Evolutionary conservation across 2,888 invertebrate species (phyloP), one percentile per base, ranked within the genome.

Genomic region (Chironomus riparius): DNA sequence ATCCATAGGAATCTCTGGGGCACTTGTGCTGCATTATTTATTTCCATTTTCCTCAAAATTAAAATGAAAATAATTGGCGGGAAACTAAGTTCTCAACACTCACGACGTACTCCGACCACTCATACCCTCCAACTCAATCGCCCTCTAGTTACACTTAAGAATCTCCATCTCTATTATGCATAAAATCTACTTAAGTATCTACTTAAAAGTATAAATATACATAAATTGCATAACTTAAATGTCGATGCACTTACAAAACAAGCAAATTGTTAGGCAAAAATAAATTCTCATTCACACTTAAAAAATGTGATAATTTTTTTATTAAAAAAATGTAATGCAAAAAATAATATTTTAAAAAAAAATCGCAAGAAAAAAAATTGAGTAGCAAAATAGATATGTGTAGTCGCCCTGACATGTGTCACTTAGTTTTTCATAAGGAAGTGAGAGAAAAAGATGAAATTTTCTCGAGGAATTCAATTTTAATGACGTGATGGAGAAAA

Each of bases 271-370:
- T 71, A 71, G 50, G 22, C 48, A 48, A n/a, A 70, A 70, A 6
- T 38, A 70, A 71, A 71, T 12, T 24, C 22, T 56, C 56, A 56
- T 56, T 71, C 56, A 56, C 71, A 71, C 71, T 71, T 56, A 50
- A 71, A 28, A 71, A 48, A 71, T 71, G 71, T 71, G 71, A 71
- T 71, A 71, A 71, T 24, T 56, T 71, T 69, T 71, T 71, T 50
- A 71, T 50, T 70, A 70, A 65, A 62, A 50, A 15, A 56, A 56
- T 56, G 56, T 38, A 38, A 38, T 38, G 38, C 38, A 38, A 56
- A 18, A 56, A 56, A 56, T 7, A 3, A 15, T 15, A 50, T 50
- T 50, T 50, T 50, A n/a, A 50, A 15, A 28, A 24, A 28, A 28
- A 28, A 15, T n/a, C 50, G 50, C 15, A 50, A 50, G 50, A 50